phyloP scores from a whole-genome alignment of 1,140 invertebrate species.

The Vanessa tameamea region DNA sequence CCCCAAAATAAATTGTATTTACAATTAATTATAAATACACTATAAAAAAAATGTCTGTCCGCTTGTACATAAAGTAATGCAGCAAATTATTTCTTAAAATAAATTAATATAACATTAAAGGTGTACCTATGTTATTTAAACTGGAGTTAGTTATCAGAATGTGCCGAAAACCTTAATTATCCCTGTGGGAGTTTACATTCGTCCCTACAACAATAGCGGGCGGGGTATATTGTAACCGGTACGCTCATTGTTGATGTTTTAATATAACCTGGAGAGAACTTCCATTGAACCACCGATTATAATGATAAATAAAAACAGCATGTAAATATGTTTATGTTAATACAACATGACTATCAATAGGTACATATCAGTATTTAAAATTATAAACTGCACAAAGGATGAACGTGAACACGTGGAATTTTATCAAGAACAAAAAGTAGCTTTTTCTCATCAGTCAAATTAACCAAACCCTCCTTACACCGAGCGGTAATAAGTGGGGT shows the following conservation, averaged over 20 bases:
- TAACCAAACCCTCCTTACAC: too few relatives aligned
- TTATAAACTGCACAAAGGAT: too few relatives aligned
- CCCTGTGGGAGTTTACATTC: slow-evolving; percentile 9
- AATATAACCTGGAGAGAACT: not conserved
- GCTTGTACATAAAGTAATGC: not conserved
- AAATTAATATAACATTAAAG: slow-evolving; percentile 1
- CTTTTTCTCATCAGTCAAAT: too few relatives aligned
- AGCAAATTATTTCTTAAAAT: not conserved
- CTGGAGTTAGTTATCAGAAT: slow-evolving; percentile 1
- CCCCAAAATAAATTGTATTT: too few relatives aligned
- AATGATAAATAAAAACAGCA: not conserved
- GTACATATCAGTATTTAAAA: too few relatives aligned
- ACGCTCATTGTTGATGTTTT: slow-evolving; percentile 5
- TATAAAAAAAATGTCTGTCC: too few relatives aligned
- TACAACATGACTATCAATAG: too few relatives aligned
- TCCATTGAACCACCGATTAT: not conserved
- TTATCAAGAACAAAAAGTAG: too few relatives aligned
- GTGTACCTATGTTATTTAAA: slow-evolving; percentile 3
- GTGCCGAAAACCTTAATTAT: slow-evolving; percentile 13
- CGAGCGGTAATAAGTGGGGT: too few relatives aligned
- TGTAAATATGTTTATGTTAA: not conserved
- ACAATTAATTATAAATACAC: too few relatives aligned
- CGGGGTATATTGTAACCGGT: not conserved
- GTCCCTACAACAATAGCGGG: slow-evolving; percentile 1
- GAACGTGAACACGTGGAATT: too few relatives aligned